A percentile compares a stretch with the other conserved stretches of the same genome.
phyloP scores from a whole-genome alignment of 2,113 vertebrate genomes.

The Microcebus tavaratra region DNA sequence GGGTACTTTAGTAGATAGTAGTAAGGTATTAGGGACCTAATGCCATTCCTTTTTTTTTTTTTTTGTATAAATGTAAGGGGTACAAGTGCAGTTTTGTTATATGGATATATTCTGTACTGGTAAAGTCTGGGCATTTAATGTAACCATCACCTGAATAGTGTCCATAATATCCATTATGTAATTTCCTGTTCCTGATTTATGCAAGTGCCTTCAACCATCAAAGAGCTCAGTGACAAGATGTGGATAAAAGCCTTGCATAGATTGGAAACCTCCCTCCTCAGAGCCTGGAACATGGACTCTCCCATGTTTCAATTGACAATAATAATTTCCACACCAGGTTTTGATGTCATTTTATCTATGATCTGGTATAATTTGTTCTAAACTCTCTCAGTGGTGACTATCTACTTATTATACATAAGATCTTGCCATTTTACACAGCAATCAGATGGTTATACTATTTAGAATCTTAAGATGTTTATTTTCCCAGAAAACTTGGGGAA shows the following conservation, averaged over 20 bases:
- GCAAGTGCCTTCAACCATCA: background rate
- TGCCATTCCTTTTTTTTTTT: background rate
- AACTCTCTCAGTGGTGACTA: background rate
- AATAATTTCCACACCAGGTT: background rate
- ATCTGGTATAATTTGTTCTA: background rate
- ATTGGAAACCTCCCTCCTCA: background rate
- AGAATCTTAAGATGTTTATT: constrained; percentile 22
- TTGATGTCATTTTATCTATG: background rate
- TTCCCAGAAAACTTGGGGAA: constrained; percentile 40
- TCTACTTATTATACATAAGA: background rate
- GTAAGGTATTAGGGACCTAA: background rate
- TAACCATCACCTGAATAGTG: no score
- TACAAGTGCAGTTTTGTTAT: no score
- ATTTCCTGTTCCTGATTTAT: background rate
- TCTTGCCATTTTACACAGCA: background rate
- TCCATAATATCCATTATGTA: no score
- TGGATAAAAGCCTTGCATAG: background rate
- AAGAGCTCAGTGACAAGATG: background rate
- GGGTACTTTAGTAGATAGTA: background rate
- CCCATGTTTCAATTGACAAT: background rate
- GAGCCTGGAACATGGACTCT: background rate
- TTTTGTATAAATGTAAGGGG: no score
- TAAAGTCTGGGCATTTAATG: no score
- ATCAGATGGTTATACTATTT: background rate
- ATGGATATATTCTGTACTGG: no score